Conservation (phyloP, 2,113 vertebrate genomes). For the Cricetomys ansorgei region DNA sequence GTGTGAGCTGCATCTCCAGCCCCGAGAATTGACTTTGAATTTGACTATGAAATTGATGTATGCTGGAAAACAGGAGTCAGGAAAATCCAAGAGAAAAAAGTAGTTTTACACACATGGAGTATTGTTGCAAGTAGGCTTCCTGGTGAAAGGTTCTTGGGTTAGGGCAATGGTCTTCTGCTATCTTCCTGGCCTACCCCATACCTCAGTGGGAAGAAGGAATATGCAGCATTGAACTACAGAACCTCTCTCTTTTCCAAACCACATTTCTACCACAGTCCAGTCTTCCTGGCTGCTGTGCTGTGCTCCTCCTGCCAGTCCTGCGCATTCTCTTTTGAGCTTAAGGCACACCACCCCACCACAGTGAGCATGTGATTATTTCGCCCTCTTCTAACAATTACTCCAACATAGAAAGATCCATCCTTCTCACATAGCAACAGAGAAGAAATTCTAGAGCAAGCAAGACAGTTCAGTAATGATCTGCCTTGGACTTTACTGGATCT, state of each 20-base stretch:
- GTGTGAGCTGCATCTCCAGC: not conserved
- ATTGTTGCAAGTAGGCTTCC: not conserved
- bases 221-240: not conserved
- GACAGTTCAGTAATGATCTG: not conserved
- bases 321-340: not conserved
- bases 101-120: not conserved
- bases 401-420: not conserved
- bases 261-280: not conserved
- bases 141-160: not conserved
- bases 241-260: not conserved
- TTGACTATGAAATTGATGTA: not conserved
- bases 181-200: not conserved
- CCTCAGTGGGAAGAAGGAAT: not conserved
- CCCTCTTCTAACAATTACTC: not conserved
- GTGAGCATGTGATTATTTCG: not conserved
- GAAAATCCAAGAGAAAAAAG: slow-evolving; percentile 6
- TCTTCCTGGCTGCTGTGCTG: not conserved
- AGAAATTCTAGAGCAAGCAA: not conserved
- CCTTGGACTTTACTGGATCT: not conserved
- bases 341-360: not conserved
- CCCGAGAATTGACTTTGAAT: not conserved
- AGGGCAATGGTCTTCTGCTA: not conserved
- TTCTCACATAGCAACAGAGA: not conserved
- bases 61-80: not conserved
- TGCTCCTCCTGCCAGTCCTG: not conserved